Base-by-base conservation (phyloP, 2,888 invertebrate genomes). In the Agapostemon virescens region DNA sequence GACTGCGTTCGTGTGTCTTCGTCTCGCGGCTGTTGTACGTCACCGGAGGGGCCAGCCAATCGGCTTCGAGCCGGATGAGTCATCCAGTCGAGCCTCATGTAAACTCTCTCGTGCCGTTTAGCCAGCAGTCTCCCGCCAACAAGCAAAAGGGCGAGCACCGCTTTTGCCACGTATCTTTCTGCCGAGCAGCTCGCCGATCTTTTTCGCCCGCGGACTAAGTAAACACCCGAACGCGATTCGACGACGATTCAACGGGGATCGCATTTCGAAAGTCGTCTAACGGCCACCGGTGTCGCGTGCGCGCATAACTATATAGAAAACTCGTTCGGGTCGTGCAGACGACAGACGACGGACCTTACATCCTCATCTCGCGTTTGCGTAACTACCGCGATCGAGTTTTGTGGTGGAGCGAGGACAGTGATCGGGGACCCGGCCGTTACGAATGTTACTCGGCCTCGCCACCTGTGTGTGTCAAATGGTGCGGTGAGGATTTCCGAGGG, bases 1-100 rank as follows among this genome's bases (percentile, higher is more conserved):
- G 87, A 74, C 26, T 66, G 64, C 74, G 66, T 78, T 87, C 84
- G 86, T 84, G 33, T 55, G 81, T 55, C 71, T 72, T 80, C 87
- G 87, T 86, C 42, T 45, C 33, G 64, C 77, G 76, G 74, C 63
- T 84, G 83, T 82, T n/a, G 40, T 88, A 90, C 90, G 90, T 90
- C 89, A 90, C 81, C 81, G 69, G 58, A 36, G 42, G 30, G 38
- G 74, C 55, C 84, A 80, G 61, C 90, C 90, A 90, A 91, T 90
- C 79, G 77, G 69, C 76, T 72, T 9, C 66, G 36, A 45, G 72
- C 66, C 58, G 71, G 89, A 82, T 90, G 90, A 90, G 83, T 90
- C 90, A 90, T 79, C 85, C 82, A 81, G 86, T 84, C 86, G 85
- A 84, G 88, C 85, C 90, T 89, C 90, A 88, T 90, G 90, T 88